Percentiles rank a stretch among this genome's conserved stretches.
Conservation (phyloP, 2,797 vertebrate species). For the Spinibarbus caldwelli region DNA sequence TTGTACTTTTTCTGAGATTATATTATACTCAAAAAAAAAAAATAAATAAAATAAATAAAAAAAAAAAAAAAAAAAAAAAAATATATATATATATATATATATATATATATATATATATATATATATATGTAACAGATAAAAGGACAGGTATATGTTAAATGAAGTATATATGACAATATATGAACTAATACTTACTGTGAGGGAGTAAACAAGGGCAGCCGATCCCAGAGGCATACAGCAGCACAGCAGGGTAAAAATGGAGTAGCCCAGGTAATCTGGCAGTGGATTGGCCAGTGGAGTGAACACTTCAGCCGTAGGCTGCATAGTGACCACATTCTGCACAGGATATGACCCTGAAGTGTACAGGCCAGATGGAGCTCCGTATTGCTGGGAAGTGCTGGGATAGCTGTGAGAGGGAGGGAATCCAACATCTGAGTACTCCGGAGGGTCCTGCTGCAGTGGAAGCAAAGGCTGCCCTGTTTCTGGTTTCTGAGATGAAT, state of each 20-base stretch:
- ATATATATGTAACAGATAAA: too few species aligned
- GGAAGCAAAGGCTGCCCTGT: constrained; percentile 63
- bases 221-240: constrained; percentile 81
- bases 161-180: not conserved
- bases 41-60: too few species aligned
- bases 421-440: constrained; percentile 29
- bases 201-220: constrained; percentile 78
- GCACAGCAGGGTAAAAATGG: constrained; percentile 80
- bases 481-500: not conserved
- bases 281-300: constrained; percentile 59
- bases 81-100: too few species aligned
- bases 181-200: constrained; percentile 72
- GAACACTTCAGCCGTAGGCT: constrained; percentile 66
- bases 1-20: too few species aligned
- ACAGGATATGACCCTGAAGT: not conserved
- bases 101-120: too few species aligned
- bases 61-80: too few species aligned
- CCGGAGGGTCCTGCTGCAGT: constrained; percentile 63
- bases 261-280: constrained; percentile 78
- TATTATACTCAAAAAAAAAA: too few species aligned
- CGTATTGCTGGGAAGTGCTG: constrained; percentile 48
- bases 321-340: constrained; percentile 58
- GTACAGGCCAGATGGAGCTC: not conserved
- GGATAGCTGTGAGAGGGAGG: constrained; percentile 12
- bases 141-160: not conserved